Percentiles rank a stretch among this genome's conserved stretches.
Evolutionary conservation across 1,140 invertebrate genomes (phyloP).

Genomic region (Cryptotermes secundus): DNA sequence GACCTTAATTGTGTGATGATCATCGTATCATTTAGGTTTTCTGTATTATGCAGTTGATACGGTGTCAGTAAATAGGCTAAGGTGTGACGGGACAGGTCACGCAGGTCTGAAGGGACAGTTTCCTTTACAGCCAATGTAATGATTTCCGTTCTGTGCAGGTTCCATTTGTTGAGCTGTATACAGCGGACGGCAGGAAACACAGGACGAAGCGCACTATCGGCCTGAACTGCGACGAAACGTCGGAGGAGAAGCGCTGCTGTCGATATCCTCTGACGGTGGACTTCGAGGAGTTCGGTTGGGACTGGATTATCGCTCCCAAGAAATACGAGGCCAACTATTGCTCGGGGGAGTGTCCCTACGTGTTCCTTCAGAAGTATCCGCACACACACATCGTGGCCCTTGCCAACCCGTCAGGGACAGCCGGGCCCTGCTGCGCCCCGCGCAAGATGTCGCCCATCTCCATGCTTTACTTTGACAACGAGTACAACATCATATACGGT

Average conservation of each 20-base stretch:
- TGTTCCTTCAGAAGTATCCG: conserved; percentile 84
- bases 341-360: conserved; percentile 89
- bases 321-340: conserved; percentile 96
- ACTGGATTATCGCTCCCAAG: conserved; percentile 96
- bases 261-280: conserved; percentile 91
- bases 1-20: too few species aligned
- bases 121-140: too few species aligned
- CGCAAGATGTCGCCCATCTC: conserved; percentile 85
- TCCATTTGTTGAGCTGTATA: conserved; percentile 78
- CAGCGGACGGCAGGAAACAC: conserved; percentile 61
- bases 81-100: background rate
- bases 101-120: too few species aligned
- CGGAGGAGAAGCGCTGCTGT: conserved; percentile 79
- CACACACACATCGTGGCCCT: conserved; percentile 91
- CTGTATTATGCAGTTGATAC: too few species aligned
- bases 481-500: conserved; percentile 84
- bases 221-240: conserved; percentile 74
- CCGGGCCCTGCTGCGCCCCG: conserved; percentile 86
- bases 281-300: conserved; percentile 96
- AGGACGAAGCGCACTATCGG: conserved; percentile 72
- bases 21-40: too few species aligned
- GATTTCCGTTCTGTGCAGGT: conserved; percentile 56
- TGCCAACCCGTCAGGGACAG: conserved; percentile 65
- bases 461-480: conserved; percentile 90
- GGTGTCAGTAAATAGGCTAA: too few species aligned